Base-by-base conservation (phyloP, 2,888 invertebrate species). In the Nomada lathburiana region DNA sequence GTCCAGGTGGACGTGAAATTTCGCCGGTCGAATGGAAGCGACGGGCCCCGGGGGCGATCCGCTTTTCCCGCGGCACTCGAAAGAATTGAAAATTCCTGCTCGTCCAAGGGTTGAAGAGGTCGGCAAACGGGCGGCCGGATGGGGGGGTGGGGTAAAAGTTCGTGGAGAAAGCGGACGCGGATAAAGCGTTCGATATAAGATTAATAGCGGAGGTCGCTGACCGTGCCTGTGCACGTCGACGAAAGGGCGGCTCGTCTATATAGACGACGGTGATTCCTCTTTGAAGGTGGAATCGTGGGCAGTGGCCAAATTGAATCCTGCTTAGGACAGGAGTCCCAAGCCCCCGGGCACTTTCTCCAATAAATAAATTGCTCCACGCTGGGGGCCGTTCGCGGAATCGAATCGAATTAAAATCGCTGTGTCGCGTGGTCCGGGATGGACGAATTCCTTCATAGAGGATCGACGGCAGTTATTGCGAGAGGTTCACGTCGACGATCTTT, bases 111-210 rank as follows among this genome's bases (percentile, higher is more conserved):
- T 92, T 90, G 91, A 86, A 83, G 88, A 89, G 89, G 86, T 81
- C 79, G 86, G 72, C 52, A 86, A 83, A 86, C 89, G 89, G 86
- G 80, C 79, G 86, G 72, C 52, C 18, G 71, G 26, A 52, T 72
- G 77, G 83, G 82, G 69, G 29, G 29, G 75, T 53, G 53, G 77
- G 60, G 57, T 64, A 63, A 55, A 47, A 85, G 76, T 78, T 60
- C 78, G 76, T 29, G 60, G 42, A 67, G 83, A 80, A 80, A 89
- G 83, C 84, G 84, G 84, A 87, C 85, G 88, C 88, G 93, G 92
- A 93, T 93, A 93, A 93, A 94, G 89, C 93, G 93, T 90, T 91
- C 93, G 93, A 94, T 93, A 93, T 93, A 94, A 94, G 94, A 94
- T 94, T 94, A 94, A 94, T 94, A 93, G 93, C 90, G 87, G 90